Conservation (phyloP, 2,888 invertebrate genomes). For the Tipula confusa region DNA sequence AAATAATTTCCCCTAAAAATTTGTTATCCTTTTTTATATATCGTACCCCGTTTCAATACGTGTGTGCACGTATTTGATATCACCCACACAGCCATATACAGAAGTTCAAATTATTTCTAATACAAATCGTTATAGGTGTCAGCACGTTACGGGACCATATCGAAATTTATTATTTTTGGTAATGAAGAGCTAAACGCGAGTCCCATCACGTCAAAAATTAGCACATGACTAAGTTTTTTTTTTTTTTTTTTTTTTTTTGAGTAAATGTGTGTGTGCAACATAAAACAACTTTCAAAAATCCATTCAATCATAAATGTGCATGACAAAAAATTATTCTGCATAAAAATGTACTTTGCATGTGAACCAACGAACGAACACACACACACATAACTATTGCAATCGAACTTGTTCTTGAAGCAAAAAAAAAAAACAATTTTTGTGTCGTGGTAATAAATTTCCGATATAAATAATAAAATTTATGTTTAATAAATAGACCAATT, state of each 20-base stretch:
- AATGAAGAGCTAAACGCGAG: background rate
- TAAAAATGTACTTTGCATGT: background rate
- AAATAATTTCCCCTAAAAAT: background rate
- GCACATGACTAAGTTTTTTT: too few species aligned
- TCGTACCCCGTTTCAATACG: background rate
- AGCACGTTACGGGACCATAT: background rate
- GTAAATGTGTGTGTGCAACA: too few species aligned
- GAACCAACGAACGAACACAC: too few species aligned
- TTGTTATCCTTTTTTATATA: background rate
- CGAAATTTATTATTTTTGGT: background rate
- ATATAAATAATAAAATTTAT: slow-evolving; percentile 6
- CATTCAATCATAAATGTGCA: slow-evolving; percentile 4
- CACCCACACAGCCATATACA: background rate
- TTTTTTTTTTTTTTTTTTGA: too few species aligned
- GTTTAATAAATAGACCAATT: slow-evolving; percentile 25
- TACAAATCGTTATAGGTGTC: background rate
- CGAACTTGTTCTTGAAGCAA: background rate
- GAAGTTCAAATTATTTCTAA: background rate
- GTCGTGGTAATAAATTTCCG: background rate
- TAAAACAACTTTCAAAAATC: background rate
- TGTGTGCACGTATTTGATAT: background rate
- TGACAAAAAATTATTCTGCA: background rate
- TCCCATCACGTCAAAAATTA: background rate
- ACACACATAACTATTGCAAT: background rate
- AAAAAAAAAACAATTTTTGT: background rate